Percentiles rank a stretch among this genome's conserved stretches.
Evolutionary conservation across 2,888 invertebrate species (phyloP).

Genomic region (Dastarcus helophoroides): DNA sequence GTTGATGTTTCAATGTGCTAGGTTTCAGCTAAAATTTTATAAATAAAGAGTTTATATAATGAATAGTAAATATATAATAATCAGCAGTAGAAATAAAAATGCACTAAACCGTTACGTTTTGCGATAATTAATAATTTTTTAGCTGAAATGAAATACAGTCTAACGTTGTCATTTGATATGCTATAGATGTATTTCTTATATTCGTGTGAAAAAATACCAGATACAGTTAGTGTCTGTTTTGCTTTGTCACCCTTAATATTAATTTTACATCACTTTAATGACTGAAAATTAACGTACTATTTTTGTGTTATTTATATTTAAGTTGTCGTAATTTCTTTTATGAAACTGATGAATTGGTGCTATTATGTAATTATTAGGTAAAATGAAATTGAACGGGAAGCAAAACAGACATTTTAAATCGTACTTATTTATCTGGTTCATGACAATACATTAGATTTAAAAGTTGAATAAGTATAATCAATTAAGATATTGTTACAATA

Average conservation of each 20-base stretch:
- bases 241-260: no score
- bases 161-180: slow-evolving; percentile 32
- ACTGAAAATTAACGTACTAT: no score
- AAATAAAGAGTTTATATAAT: slow-evolving; percentile 7
- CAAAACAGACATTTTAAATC: slow-evolving; percentile 5
- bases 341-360: no score
- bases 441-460: slow-evolving; percentile 40
- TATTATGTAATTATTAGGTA: no score
- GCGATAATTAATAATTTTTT: slow-evolving; percentile 21
- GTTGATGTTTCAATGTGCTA: slow-evolving; percentile 30
- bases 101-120: background rate
- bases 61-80: slow-evolving; percentile 4
- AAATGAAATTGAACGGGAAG: no score
- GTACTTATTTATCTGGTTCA: slow-evolving; percentile 31
- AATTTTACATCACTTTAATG: no score
- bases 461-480: slow-evolving; percentile 29
- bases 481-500: slow-evolving; percentile 33
- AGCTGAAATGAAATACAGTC: slow-evolving; percentile 27
- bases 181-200: slow-evolving; percentile 33
- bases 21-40: slow-evolving; percentile 29
- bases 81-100: no score
- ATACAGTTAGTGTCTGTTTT: slow-evolving; percentile 15
- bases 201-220: slow-evolving; percentile 31
- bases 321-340: no score
- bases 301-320: no score